Percentiles rank a stretch among this genome's conserved stretches.
Conservation (phyloP, 1,140 invertebrate genomes). For the Trichogramma pretiosum region DNA sequence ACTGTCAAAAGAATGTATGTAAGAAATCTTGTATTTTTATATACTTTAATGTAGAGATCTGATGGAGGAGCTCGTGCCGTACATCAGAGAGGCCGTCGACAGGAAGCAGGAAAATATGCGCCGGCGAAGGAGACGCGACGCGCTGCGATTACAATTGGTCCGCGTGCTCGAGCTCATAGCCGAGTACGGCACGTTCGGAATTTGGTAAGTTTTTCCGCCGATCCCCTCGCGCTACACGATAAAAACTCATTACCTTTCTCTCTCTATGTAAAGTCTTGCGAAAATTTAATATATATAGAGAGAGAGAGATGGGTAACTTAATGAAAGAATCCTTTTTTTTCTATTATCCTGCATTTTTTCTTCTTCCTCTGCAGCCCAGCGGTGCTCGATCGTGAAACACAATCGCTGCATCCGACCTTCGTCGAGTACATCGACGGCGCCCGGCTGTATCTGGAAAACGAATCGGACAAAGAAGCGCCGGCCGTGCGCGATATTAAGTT, state of each 20-base stretch:
- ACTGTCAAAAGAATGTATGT: too few species aligned
- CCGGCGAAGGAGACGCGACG: slow-evolving; percentile 77
- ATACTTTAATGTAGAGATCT: slow-evolving; percentile 76
- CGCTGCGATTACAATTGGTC: slow-evolving; percentile 83
- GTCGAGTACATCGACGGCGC: slow-evolving; percentile 94
- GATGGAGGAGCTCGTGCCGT: slow-evolving; percentile 87
- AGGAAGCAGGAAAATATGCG: slow-evolving; percentile 95
- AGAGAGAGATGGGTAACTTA: too few species aligned
- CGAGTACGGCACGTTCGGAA: slow-evolving; percentile 83
- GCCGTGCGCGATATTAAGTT: slow-evolving; percentile 76
- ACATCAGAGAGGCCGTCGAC: slow-evolving; percentile 93
- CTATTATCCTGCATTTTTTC: not conserved
- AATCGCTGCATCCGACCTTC: slow-evolving; percentile 75
- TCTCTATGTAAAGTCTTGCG: too few species aligned
- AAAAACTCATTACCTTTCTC: too few species aligned
- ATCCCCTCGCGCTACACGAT: too few species aligned
- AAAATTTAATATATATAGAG: too few species aligned
- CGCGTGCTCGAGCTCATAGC: slow-evolving; percentile 87
- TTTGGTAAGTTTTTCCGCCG: slow-evolving; percentile 53
- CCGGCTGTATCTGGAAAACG: slow-evolving; percentile 80
- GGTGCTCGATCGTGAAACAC: slow-evolving; percentile 74
- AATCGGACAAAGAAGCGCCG: slow-evolving; percentile 78
- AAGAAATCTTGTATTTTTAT: too few species aligned
- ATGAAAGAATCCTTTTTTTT: too few species aligned
- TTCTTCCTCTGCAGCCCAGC: slow-evolving; percentile 52